Evolutionary conservation across 2,113 vertebrate genomes (phyloP), one percentile per base, ranked within the genome.

Genomic region (Podarcis raffonei): DNA sequence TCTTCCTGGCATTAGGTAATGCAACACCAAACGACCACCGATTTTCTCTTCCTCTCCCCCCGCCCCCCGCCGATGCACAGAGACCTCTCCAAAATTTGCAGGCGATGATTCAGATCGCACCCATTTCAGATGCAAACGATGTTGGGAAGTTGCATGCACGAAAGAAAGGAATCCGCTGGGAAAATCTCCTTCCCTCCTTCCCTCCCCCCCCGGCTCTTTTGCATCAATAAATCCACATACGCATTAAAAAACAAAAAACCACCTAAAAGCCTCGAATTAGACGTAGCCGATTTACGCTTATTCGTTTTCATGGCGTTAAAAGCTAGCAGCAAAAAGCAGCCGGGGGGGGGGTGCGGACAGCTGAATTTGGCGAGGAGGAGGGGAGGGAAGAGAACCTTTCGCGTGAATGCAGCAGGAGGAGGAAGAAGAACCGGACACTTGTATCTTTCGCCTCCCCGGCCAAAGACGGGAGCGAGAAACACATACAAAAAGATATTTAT

Each of bases 351-450:
- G 15, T 1, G 35, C 22, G 1, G 32, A 27, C 30, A 6, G 32
- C 32, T 30, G 12, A 22, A 27, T 25, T 30, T 13, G 20, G 6
- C 5, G 5, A 11, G 42, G 25, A 12, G 53, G 20, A 35, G 57
- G 27, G 2, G 16, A 2, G 78, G 27, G 27, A 53, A 32, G n/a
- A 27, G 13, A 0, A 13, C 32, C 30, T 11, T 0, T 0, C 57
- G 7, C 1, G 12, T 23, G 25, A n/a, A 89, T 74, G n/a, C 81
- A 88, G 87, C 87, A 88, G 39, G 69, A 27, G 65, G 4, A 9
- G 8, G 53, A 18, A 1, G 23, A 16, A 32, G 59, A 39, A 2
- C 35, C 59, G 74, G 75, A 77, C 53, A 6, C 25, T 25, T 66
- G 74, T 23, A 27, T 39, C 13, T 65, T 42, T 66, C 84, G 72